Evolutionary conservation across 2,797 vertebrate species (phyloP).

Genomic region (Pangasius djambal): DNA sequence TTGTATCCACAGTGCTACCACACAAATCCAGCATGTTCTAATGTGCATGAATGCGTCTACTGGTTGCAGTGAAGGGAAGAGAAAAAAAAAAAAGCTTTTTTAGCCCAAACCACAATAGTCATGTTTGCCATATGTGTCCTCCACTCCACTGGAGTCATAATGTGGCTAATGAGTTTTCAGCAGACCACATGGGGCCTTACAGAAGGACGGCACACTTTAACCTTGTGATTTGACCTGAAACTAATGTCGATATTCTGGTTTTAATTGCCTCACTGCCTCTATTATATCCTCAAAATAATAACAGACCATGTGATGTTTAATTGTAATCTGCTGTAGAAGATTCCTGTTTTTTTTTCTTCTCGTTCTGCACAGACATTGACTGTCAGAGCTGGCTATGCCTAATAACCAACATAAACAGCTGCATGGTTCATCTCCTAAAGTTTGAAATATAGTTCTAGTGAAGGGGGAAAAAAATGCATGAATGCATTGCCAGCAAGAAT

Average conservation of each 20-base stretch:
- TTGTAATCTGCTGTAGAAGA: neutral
- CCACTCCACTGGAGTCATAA: conserved; percentile 44
- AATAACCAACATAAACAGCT: neutral
- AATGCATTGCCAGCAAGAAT: neutral
- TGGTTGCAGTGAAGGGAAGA: neutral
- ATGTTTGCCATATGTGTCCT: conserved; percentile 52
- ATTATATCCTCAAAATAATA: conserved; percentile 1
- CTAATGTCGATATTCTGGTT: conserved; percentile 25
- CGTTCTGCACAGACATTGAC: neutral
- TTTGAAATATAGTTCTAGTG: neutral
- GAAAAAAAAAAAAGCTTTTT: neutral
- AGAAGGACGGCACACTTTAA: conserved; percentile 36
- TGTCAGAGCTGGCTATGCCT: neutral
- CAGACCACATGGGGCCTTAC: conserved; percentile 53
- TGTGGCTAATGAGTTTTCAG: conserved; percentile 51
- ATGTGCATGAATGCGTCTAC: neutral
- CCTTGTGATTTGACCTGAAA: conserved; percentile 43
- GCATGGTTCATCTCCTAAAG: neutral
- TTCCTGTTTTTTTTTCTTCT: neutral
- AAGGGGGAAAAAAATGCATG: neutral
- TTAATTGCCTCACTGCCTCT: conserved; percentile 32
- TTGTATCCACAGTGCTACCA: neutral
- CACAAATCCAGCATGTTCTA: neutral
- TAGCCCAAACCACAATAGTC: conserved; percentile 24
- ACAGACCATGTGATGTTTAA: neutral